Evolutionary conservation across 2,888 invertebrate genomes (phyloP), one percentile per base, ranked within the genome.

Genomic region (Acanthoscelides obtectus): DNA sequence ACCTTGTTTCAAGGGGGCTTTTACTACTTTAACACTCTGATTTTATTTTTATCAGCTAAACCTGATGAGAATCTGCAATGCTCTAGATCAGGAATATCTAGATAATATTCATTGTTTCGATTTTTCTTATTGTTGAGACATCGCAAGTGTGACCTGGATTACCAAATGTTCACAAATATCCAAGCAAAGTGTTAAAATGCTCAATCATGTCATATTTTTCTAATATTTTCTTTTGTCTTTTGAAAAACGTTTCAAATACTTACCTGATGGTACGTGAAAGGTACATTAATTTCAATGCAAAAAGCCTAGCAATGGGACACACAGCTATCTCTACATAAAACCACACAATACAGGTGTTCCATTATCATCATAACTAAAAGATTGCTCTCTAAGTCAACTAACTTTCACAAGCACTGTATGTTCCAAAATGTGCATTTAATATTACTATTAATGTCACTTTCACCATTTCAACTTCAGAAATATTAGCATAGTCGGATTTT

Each of bases 231-330:
- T n/a, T n/a, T n/a, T 45, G 17, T 17, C 45, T 12, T 45, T 45
- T 45, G 12, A 45, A 45, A 45, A 45, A 45, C 45, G 17, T 45
- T 45, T 45, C 6, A 45, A 45, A 45, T 45, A 45, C 45, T 45
- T 45, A 45, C 45, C 45, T 45, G 45, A 45, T 17, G 17, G 45
- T 45, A 45, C 45, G 1, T 45, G 45, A 45, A 45, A 45, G 12
- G 12, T 45, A 45, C 45, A 25, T 25, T 25, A 25, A 25, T 25
- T 25, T 25, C 25, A 45, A 45, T 45, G 17, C 45, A 20, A 66
- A 66, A 81, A 83, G 83, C 82, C 82, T 83, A 83, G 82, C 83
- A 83, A 66, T 78, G 72, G 74, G 79, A 82, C 83, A 83, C 81
- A 83, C 81, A 83, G 82, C 83, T 83, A 83, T 66, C 22, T 66